Evolutionary conservation across 2,797 vertebrate species (phyloP).

Genomic region (Nyctibius grandis): DNA sequence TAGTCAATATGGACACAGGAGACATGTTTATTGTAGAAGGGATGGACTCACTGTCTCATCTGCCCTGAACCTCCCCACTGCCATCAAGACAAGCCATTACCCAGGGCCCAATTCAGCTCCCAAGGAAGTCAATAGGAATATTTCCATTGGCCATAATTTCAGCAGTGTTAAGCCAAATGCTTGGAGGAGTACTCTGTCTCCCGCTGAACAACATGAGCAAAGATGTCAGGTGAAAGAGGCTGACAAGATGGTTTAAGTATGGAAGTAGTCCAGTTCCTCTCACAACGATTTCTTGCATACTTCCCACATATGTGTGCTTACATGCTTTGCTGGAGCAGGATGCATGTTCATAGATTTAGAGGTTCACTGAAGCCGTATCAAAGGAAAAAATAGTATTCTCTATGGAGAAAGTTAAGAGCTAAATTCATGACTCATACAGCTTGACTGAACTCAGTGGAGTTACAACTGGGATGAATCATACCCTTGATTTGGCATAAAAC

Average conservation of each 20-base stretch:
- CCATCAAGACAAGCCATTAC: neutral
- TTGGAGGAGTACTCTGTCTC: neutral
- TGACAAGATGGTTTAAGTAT: neutral
- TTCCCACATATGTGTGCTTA: neutral
- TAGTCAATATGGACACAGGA: neutral
- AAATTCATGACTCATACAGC: neutral
- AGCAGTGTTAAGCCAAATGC: neutral
- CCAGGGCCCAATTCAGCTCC: neutral
- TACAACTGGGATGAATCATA: neutral
- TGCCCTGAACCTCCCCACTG: neutral
- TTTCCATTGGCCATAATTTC: neutral
- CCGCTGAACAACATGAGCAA: neutral
- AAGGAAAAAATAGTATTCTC: neutral
- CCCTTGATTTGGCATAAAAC: neutral
- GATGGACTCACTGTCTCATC: neutral
- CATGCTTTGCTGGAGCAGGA: neutral
- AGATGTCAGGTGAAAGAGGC: neutral
- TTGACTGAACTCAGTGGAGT: neutral
- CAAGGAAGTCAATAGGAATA: neutral
- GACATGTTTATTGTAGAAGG: rapidly evolving
- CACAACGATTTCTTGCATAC: rapidly evolving
- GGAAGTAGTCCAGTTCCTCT: neutral
- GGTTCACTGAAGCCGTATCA: neutral
- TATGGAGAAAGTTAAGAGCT: neutral
- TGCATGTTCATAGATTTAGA: neutral